phyloP scores from a whole-genome alignment of 2,888 invertebrate species.

The Ceramica pisi region DNA sequence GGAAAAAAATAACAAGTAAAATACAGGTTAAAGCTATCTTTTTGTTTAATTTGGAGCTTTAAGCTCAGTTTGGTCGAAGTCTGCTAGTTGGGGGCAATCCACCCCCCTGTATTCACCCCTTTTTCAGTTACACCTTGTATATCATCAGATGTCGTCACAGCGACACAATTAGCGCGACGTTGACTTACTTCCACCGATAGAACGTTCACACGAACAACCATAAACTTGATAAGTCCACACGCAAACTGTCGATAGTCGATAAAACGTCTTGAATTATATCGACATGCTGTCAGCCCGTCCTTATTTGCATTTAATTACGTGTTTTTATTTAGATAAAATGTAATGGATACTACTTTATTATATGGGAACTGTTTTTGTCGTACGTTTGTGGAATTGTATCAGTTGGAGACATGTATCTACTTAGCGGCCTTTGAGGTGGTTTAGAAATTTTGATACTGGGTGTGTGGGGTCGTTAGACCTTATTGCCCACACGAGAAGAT shows the following conservation, averaged over 20 bases:
- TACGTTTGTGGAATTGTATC: conserved; percentile 35
- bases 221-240: conserved; percentile 83
- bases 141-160: conserved; percentile 56
- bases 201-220: conserved; percentile 76
- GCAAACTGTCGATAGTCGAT: conserved; percentile 83
- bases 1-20: no score
- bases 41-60: no score
- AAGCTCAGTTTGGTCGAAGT: neutral
- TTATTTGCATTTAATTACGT: conserved; percentile 83
- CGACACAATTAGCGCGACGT: conserved; percentile 79
- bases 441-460: no score
- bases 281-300: conserved; percentile 80
- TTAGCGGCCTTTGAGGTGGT: no score
- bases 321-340: conserved; percentile 63
- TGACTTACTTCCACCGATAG: conserved; percentile 82
- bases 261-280: conserved; percentile 82
- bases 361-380: conserved; percentile 38
- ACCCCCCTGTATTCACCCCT: no score
- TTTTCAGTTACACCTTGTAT: conserved; percentile 9
- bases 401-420: neutral
- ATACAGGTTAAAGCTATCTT: no score
- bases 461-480: no score
- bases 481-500: no score
- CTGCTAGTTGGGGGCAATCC: neutral
- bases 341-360: conserved; percentile 58